Base-by-base conservation (phyloP, 1,140 invertebrate genomes). In the Vanessa atalanta region DNA sequence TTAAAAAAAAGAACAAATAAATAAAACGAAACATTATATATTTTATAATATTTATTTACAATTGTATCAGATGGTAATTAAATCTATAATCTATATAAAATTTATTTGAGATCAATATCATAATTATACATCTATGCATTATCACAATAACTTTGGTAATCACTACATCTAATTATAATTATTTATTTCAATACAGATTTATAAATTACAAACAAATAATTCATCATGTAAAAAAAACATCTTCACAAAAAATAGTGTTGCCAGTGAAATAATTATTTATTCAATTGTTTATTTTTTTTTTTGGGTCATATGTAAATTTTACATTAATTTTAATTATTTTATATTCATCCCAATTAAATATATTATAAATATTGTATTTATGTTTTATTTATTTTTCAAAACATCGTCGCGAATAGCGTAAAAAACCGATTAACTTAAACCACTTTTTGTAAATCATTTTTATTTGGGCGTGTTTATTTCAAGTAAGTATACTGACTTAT, bases 71-170 rank as follows among this genome's bases (percentile, higher is more conserved):
- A 66, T 61, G 47, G 64, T 72, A 72, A 65, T 68, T 47, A 64
- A 78, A 63, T 31, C 8, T 50, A 50, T 23, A 48, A 20, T 53
- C 57, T 67, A 68, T 23, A 72, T 72, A 72, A 20, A 60, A 67
- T 72, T 55, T 78, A 83, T 53, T 79, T 81, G 82, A 85, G 80
- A 82, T 86, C 81, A 84, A 81, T 70, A 72, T 57, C 72, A 14
- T 66, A 69, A 75, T 67, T 57, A 20, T 73, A 70, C 72, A 73
- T 70, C 65, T 70, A 75, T 72, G 74, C 72, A 78, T 63, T 83
- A 87, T 87, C 85, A 87, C 85, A 86, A 78, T 74, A 57, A 86
- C 83, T 87, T 87, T 87, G 85, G 85, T 87, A 66, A 57, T 23
- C 7, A 12, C 53, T 65, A 70, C 47, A 64, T 12, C 47, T 50